phyloP scores from a whole-genome alignment of 2,888 invertebrate species.

The Polydrusus pterygomalis region DNA sequence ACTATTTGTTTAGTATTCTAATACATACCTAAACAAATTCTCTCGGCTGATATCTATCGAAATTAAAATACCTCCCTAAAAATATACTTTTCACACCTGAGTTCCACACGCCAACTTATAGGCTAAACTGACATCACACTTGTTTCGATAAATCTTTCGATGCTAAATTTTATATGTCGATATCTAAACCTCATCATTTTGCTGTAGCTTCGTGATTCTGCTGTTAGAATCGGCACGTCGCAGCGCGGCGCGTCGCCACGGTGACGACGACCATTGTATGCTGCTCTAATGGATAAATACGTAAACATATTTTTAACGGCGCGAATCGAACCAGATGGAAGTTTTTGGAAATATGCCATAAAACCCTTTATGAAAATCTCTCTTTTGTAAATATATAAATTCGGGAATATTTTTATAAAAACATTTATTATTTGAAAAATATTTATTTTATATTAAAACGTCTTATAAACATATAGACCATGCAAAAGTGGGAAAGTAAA shows the following conservation, averaged over 20 bases:
- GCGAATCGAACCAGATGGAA: background rate
- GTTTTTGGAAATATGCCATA: background rate
- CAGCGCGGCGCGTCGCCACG: constrained; percentile 11
- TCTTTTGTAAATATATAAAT: background rate
- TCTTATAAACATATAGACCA: too few species aligned
- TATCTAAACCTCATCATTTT: background rate
- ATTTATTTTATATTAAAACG: too few species aligned
- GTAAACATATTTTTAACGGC: constrained; percentile 15
- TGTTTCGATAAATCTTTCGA: background rate
- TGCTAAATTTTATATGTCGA: background rate
- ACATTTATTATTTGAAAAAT: too few species aligned
- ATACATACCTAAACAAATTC: too few species aligned
- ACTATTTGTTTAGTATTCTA: too few species aligned
- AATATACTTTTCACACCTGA: too few species aligned
- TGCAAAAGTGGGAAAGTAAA: too few species aligned
- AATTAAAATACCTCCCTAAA: too few species aligned
- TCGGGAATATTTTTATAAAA: background rate
- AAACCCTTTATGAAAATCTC: background rate
- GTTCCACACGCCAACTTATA: too few species aligned
- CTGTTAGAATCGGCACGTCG: constrained; percentile 26
- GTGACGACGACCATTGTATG: constrained; percentile 18
- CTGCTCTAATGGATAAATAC: constrained; percentile 2
- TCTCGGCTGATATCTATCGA: too few species aligned
- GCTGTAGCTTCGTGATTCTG: constrained; percentile 17
- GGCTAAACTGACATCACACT: background rate